Base-by-base conservation (phyloP, 2,888 invertebrate genomes). In the Ferdinandea cuprea region DNA sequence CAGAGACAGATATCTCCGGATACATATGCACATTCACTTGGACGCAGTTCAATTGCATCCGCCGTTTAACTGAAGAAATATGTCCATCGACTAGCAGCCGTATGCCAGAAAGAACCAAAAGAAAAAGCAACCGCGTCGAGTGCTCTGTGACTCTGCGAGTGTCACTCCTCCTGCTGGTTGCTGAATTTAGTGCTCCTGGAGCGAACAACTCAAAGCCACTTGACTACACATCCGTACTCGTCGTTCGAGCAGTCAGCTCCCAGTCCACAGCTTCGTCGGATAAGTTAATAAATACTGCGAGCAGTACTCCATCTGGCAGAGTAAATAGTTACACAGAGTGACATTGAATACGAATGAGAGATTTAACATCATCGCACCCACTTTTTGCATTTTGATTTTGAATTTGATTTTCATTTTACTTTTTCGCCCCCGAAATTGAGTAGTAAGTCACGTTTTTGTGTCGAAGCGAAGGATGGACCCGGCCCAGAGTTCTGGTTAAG, bases 31-130 rank as follows among this genome's bases (percentile, higher is more conserved):
- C 61, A 77, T 56, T 40, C 68, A 78, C 56, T 83, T 83, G 83
- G 83, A 83, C 72, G 77, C 54, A 72, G 68, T 78, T 83, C 83
- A 83, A 83, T 83, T 83, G 83, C 77, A 78, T 83, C 50, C 68
- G 77, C 54, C 77, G 77, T 78, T 83, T 68, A 83, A 63, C 72
- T 73, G 61, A 52, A 83, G 72, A 83, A 78, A 83, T 83, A 83
- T 83, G 72, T 77, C 68, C 83, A 61, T 83, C 48, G 83, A 63
- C 65, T 78, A 68, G 61, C 68, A 58, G 72, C 68, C 56, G 77
- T 66, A 73, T 78, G 77, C 83, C 83, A 83, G 78, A 77, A 56
- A 66, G 66, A 76, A 76, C 83, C 83, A 83, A 83, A 77, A 56
- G 66, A 66, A 76, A 76, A 76, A 42, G 52, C 65, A 21, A 35